phyloP scores from a whole-genome alignment of 2,888 invertebrate genomes.

The Biston betularia region DNA sequence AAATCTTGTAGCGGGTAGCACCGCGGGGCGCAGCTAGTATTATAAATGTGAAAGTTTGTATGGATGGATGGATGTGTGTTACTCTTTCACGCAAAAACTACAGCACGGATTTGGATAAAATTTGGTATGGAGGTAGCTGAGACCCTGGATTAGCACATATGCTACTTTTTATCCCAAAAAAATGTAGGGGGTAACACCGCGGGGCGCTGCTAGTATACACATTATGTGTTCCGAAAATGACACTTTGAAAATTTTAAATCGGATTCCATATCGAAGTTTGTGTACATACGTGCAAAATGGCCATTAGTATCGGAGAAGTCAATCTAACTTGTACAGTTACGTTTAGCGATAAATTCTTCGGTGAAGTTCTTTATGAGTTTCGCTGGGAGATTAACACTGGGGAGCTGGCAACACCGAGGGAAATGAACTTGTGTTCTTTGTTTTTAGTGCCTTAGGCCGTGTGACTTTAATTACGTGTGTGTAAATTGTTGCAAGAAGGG shows the following conservation, averaged over 20 bases:
- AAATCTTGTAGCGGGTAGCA: no score
- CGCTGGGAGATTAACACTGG: slow-evolving; percentile 45
- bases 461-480: slow-evolving; percentile 7
- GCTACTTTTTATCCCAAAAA: no score
- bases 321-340: slow-evolving; percentile 69
- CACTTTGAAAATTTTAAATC: slow-evolving; percentile 37
- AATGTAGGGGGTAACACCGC: no score
- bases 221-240: slow-evolving; percentile 3
- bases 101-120: no score
- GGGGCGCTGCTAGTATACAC: no score
- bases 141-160: no score
- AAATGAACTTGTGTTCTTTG: slow-evolving; percentile 26
- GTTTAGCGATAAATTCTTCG: slow-evolving; percentile 61
- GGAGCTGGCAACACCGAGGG: slow-evolving; percentile 32
- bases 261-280: slow-evolving; percentile 39
- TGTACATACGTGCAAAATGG: slow-evolving; percentile 45
- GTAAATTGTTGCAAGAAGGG: neutral
- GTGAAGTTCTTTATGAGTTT: slow-evolving; percentile 56
- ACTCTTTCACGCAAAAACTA: no score
- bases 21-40: no score
- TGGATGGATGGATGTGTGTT: no score
- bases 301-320: slow-evolving; percentile 59
- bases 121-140: no score
- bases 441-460: slow-evolving; percentile 33
- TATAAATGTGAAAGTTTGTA: no score